Conservation (phyloP, 2,888 invertebrate species). For the Unio delphinus region DNA sequence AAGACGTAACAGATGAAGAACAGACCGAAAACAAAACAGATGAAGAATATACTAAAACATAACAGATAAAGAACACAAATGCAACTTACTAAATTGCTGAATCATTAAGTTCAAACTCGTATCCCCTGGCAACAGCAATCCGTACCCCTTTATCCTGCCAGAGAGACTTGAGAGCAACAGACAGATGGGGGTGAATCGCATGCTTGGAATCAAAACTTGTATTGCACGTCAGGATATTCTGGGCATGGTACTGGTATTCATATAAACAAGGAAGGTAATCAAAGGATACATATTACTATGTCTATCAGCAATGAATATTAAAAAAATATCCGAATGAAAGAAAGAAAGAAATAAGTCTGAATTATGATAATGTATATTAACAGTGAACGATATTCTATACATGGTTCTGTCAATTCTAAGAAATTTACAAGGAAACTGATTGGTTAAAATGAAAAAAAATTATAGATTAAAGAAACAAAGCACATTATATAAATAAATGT, state of each 20-base stretch:
- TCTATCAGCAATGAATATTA: background rate
- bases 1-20: too few relatives aligned
- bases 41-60: background rate
- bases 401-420: too few relatives aligned
- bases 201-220: slow-evolving; percentile 68
- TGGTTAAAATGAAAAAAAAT: too few relatives aligned
- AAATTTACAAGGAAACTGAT: too few relatives aligned
- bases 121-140: slow-evolving; percentile 78
- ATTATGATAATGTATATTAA: too few relatives aligned
- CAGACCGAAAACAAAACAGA: too few relatives aligned
- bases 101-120: slow-evolving; percentile 80
- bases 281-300: background rate
- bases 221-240: slow-evolving; percentile 65
- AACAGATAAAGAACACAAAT: background rate
- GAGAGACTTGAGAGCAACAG: slow-evolving; percentile 73
- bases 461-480: too few relatives aligned
- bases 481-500: too few relatives aligned
- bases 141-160: slow-evolving; percentile 80
- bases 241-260: slow-evolving; percentile 61
- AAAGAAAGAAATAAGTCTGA: background rate
- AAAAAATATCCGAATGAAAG: slow-evolving; percentile 3
- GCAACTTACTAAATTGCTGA: slow-evolving; percentile 78
- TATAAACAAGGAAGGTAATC: too few relatives aligned
- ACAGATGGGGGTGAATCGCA: slow-evolving; percentile 63
- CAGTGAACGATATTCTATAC: too few relatives aligned